A percentile compares a stretch with the other conserved stretches of the same genome.
Conservation (phyloP, 30 jellyfish, hydroid and myxozoan species). For the Turritopsis dohrnii region DNA sequence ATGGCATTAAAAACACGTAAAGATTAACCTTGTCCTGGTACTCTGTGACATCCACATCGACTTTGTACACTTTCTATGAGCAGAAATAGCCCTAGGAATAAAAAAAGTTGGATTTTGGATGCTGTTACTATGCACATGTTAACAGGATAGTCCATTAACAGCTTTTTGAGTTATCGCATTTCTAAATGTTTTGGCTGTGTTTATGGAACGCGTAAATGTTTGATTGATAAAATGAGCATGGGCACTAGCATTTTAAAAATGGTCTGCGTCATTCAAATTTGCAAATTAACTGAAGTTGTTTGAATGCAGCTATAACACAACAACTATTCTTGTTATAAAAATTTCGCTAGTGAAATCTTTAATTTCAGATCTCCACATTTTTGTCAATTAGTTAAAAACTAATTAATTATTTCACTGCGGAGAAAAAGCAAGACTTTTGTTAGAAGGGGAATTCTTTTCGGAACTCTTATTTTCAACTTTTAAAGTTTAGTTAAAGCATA, state of each 20-base stretch:
- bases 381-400: no score
- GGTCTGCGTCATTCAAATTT: constrained; percentile 27
- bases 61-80: constrained; percentile 14
- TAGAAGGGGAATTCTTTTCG: no score
- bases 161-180: constrained; percentile 11
- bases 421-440: no score
- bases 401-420: no score
- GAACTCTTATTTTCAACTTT: no score
- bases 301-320: constrained; percentile 6
- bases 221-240: constrained; percentile 17
- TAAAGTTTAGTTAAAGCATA: no score
- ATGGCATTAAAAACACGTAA: background rate
- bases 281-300: background rate
- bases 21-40: constrained; percentile 38
- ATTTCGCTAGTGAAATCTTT: background rate
- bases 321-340: background rate
- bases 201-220: constrained; percentile 17
- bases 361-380: no score
- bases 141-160: constrained; percentile 14
- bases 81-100: background rate
- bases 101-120: background rate
- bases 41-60: constrained; percentile 45
- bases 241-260: constrained; percentile 26
- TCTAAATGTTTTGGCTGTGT: constrained; percentile 27
- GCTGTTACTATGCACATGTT: constrained; percentile 27